Evolutionary conservation across 2,888 invertebrate genomes (phyloP).

Genomic region (Chrysolina americana): DNA sequence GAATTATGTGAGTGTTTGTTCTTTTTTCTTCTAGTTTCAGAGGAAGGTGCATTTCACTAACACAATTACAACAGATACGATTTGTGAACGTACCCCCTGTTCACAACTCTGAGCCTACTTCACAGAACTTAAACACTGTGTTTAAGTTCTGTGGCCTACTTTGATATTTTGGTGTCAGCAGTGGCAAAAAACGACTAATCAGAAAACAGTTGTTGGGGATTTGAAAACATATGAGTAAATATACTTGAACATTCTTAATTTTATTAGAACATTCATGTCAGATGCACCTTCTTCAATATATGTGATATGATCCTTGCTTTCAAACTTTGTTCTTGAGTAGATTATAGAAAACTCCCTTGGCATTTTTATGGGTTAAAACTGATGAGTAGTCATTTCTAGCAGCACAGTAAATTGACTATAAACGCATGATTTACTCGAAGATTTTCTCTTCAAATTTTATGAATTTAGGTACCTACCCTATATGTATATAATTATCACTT

Average conservation of each 20-base stretch:
- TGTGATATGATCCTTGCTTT: constrained; percentile 20
- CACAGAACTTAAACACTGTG: too few relatives aligned
- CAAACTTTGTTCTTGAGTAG: constrained; percentile 3
- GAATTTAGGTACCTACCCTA: neutral
- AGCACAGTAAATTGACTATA: neutral
- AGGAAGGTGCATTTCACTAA: constrained; percentile 1
- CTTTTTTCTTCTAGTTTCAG: constrained; percentile 24
- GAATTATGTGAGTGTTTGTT: constrained; percentile 55
- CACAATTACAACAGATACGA: neutral
- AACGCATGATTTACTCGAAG: neutral
- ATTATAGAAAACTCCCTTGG: neutral
- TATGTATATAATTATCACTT: too few relatives aligned
- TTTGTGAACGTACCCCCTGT: neutral
- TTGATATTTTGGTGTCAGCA: neutral
- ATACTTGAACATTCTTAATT: too few relatives aligned
- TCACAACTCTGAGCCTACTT: too few relatives aligned
- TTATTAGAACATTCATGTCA: neutral
- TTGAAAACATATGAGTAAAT: too few relatives aligned
- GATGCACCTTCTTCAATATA: constrained; percentile 11
- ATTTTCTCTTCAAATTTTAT: neutral
- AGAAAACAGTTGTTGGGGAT: too few relatives aligned
- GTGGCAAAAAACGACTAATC: neutral
- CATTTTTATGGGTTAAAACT: neutral
- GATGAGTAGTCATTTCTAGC: neutral
- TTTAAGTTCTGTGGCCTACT: too few relatives aligned